Conservation (phyloP, 2,797 vertebrate species). For the Rhincodon typus region DNA sequence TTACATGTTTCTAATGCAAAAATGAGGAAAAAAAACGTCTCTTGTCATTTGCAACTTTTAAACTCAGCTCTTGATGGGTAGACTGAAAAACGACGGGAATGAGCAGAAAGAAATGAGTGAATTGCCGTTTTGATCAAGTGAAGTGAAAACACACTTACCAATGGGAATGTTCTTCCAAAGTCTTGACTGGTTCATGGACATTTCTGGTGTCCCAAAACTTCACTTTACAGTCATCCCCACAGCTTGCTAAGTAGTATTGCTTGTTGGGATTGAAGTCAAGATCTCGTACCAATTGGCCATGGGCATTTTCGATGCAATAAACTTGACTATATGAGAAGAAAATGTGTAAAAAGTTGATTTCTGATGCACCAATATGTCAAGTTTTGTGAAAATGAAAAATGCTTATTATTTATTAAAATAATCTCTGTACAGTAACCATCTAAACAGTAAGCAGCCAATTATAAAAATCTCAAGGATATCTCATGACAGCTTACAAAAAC, state of each 20-base stretch:
- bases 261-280: conserved; percentile 98
- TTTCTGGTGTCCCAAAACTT: conserved; percentile 96
- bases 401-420: not conserved
- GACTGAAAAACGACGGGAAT: too few species aligned
- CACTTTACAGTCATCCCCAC: conserved; percentile 96
- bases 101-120: not conserved
- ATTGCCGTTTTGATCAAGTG: not conserved
- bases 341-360: conserved; percentile 48
- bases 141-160: conserved; percentile 60
- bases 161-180: conserved; percentile 93
- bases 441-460: not conserved
- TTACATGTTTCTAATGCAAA: not conserved
- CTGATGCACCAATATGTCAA: conserved; percentile 39
- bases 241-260: conserved; percentile 95
- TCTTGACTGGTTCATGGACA: conserved; percentile 79
- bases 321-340: conserved; percentile 72
- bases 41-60: not conserved
- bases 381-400: not conserved
- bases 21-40: not conserved
- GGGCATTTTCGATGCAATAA: conserved; percentile 94
- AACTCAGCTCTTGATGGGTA: not conserved
- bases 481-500: not conserved
- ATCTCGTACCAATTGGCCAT: conserved; percentile 92
- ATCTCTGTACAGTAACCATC: not conserved
- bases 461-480: not conserved